These are phyloP conservation scores for Galerucella calmariensis DNA, from an alignment of 2,888 invertebrate genomes.

Conservation along the genomic window DNA sequence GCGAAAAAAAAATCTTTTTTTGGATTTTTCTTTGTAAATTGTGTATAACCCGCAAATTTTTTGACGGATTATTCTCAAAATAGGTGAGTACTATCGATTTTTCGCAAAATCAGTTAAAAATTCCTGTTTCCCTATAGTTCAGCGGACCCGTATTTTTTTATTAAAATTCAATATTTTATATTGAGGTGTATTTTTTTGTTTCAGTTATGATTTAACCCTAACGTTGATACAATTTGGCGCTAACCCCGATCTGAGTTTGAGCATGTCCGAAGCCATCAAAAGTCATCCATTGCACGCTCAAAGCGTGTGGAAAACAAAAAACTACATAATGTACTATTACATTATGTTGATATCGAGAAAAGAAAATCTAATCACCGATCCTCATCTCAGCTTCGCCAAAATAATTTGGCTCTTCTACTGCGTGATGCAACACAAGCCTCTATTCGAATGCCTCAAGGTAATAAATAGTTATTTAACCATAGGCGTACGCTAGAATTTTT, in stretches of 20 bases:
- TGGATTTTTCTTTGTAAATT: too few relatives aligned
- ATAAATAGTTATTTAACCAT: too few relatives aligned
- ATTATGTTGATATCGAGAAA: constrained; percentile 77
- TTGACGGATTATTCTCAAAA: too few relatives aligned
- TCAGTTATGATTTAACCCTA: constrained; percentile 72
- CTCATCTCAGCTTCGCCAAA: constrained; percentile 72
- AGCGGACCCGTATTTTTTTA: too few relatives aligned
- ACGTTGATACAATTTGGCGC: constrained; percentile 81
- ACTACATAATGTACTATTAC: constrained; percentile 76
- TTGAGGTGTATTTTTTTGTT: background rate
- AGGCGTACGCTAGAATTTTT: too few relatives aligned
- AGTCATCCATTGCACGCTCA: constrained; percentile 60
- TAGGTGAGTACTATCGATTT: too few relatives aligned
- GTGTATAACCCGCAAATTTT: too few relatives aligned
- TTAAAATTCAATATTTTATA: too few relatives aligned
- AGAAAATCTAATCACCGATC: constrained; percentile 72
- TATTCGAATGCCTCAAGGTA: constrained; percentile 74
- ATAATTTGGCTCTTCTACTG: constrained; percentile 74
- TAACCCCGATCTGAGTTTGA: constrained; percentile 75
- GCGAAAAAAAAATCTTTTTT: too few relatives aligned
- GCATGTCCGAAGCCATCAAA: constrained; percentile 64
- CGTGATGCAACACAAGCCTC: constrained; percentile 75
- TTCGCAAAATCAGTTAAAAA: too few relatives aligned
- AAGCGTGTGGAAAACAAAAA: constrained; percentile 70
- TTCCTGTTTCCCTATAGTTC: too few relatives aligned